Evolutionary conservation across 2,888 invertebrate species (phyloP).

Genomic region (Nemoura dubitans): DNA sequence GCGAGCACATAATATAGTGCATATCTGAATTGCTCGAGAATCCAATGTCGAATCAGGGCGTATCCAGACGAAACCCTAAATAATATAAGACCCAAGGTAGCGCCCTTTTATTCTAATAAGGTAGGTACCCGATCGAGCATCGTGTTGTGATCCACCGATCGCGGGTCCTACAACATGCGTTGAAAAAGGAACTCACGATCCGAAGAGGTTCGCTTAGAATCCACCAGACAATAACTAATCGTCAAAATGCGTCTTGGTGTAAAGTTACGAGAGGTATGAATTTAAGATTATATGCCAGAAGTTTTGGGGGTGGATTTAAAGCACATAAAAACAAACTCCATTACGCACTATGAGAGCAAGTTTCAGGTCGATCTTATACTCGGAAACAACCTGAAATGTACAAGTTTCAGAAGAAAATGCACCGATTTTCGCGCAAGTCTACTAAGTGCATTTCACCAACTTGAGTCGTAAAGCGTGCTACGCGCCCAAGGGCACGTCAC

Average conservation of each 20-base stretch:
- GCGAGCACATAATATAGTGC: background rate
- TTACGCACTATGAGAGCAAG: background rate
- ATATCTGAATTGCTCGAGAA: background rate
- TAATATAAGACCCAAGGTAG: constrained; percentile 7
- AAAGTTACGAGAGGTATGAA: background rate
- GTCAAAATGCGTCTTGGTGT: background rate
- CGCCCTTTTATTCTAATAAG: constrained; percentile 37
- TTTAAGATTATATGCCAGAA: background rate
- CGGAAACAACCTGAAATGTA: background rate
- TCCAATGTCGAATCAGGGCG: background rate
- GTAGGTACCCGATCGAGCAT: background rate
- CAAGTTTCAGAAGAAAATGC: background rate
- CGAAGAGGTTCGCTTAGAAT: background rate
- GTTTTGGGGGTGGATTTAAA: background rate
- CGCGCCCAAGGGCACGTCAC: constrained; percentile 16
- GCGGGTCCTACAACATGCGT: background rate
- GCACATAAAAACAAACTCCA: background rate
- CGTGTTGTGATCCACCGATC: background rate
- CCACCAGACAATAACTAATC: background rate
- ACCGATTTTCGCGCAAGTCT: background rate
- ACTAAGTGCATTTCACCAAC: background rate
- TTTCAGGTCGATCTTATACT: background rate
- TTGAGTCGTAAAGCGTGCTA: background rate
- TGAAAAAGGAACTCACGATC: background rate
- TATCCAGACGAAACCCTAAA: constrained; percentile 9